A percentile compares a stretch with the other conserved stretches of the same genome.
These are phyloP conservation scores for Thunnus thynnus DNA, from an alignment of 2,113 vertebrate genomes.

Conservation along the genomic window DNA sequence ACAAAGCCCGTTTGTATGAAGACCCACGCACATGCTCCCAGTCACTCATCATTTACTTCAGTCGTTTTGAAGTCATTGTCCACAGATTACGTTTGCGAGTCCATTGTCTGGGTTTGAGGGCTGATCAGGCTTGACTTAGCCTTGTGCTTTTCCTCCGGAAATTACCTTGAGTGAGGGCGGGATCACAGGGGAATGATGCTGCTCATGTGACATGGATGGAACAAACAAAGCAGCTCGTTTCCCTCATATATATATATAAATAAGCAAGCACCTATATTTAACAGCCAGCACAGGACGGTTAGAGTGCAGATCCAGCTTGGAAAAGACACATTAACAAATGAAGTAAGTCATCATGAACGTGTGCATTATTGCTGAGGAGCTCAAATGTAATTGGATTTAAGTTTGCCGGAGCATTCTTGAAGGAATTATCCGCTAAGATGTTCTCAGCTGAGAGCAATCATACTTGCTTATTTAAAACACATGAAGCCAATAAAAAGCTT, in stretches of 20 bases:
- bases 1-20: slow-evolving; percentile 71
- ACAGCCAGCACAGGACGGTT: not conserved
- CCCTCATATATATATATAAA: slow-evolving; percentile 16
- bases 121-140: slow-evolving; percentile 34
- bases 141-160: slow-evolving; percentile 17
- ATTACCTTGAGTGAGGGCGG: slow-evolving; percentile 16
- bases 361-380: slow-evolving; percentile 18
- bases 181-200: slow-evolving; percentile 3
- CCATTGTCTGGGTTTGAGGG: slow-evolving; percentile 50
- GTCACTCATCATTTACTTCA: slow-evolving; percentile 69
- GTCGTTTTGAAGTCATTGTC: slow-evolving; percentile 69
- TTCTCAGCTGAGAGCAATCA: slow-evolving; percentile 30
- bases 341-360: slow-evolving; percentile 17
- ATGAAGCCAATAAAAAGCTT: slow-evolving; percentile 14
- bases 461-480: slow-evolving; percentile 33
- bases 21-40: slow-evolving; percentile 52
- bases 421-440: slow-evolving; percentile 14
- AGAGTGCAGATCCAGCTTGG: not conserved
- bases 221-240: slow-evolving; percentile 7
- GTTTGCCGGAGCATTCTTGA: slow-evolving; percentile 34
- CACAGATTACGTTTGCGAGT: slow-evolving; percentile 47
- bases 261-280: not conserved
- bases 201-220: not conserved
- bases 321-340: slow-evolving; percentile 10
- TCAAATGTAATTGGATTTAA: slow-evolving; percentile 40